Percentiles rank a stretch among this genome's conserved stretches.
phyloP scores from a whole-genome alignment of 2,797 vertebrate species.

The Gallinago stenura region DNA sequence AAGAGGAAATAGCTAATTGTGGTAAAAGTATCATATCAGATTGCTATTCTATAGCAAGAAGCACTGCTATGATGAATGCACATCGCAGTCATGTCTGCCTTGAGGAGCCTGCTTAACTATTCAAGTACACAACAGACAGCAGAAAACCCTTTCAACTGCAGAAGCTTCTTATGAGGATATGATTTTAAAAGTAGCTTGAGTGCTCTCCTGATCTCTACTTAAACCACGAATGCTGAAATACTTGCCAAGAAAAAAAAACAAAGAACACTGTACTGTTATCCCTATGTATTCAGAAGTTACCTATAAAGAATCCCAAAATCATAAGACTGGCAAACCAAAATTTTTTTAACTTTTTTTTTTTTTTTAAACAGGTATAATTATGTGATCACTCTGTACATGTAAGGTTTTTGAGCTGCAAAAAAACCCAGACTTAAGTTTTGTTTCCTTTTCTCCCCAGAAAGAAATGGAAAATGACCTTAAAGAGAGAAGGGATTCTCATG shows the following conservation, averaged over 20 bases:
- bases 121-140: background rate
- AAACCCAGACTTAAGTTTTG: background rate
- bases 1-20: background rate
- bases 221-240: background rate
- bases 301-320: background rate
- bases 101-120: background rate
- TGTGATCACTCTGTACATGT: background rate
- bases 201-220: background rate
- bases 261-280: background rate
- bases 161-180: background rate
- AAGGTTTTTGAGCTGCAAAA: background rate
- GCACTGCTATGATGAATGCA: background rate
- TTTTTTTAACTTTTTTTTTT: background rate
- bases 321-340: background rate
- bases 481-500: background rate
- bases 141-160: background rate
- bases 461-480: background rate
- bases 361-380: background rate
- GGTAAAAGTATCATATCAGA: background rate
- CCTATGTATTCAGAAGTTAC: background rate
- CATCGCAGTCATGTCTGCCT: background rate
- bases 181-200: background rate
- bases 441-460: background rate
- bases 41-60: background rate
- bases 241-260: background rate